Conservation (phyloP, 2,113 vertebrate species). For the Tor tambroides region DNA sequence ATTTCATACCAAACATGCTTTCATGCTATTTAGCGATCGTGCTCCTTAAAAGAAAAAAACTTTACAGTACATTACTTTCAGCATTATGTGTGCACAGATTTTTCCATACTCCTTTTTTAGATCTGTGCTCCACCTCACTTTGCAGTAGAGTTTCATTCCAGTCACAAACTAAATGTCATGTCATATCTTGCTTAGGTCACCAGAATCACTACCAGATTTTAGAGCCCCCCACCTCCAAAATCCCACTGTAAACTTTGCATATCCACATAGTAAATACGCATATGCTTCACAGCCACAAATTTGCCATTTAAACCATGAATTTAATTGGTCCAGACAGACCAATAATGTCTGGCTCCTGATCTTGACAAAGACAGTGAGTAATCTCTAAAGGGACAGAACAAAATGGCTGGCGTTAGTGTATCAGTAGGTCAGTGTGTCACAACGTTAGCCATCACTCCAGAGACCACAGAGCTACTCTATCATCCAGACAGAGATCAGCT, state of each 20-base stretch:
- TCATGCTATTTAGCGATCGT: not conserved
- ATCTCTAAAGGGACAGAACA: not conserved
- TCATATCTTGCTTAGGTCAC: not conserved
- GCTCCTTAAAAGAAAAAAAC: not conserved
- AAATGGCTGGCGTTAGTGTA: conserved; percentile 21
- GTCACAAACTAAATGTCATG: not conserved
- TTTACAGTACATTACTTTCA: not conserved
- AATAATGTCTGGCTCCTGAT: not conserved
- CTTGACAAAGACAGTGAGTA: not conserved
- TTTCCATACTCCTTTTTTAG: not conserved
- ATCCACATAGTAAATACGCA: not conserved
- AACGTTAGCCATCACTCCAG: not conserved
- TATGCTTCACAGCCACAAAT: not conserved
- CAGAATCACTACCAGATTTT: not conserved
- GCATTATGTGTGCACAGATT: not conserved
- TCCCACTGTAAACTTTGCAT: not conserved
- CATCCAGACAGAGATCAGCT: conserved; percentile 12
- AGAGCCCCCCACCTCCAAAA: not conserved
- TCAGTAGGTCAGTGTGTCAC: conserved; percentile 41
- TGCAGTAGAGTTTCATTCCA: not conserved
- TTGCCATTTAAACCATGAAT: not conserved
- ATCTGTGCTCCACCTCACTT: not conserved
- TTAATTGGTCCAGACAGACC: not conserved
- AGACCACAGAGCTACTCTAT: not conserved
- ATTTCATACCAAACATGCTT: not conserved